Conservation (phyloP, 1,140 invertebrate genomes). For the Brachionus plicatilis region DNA sequence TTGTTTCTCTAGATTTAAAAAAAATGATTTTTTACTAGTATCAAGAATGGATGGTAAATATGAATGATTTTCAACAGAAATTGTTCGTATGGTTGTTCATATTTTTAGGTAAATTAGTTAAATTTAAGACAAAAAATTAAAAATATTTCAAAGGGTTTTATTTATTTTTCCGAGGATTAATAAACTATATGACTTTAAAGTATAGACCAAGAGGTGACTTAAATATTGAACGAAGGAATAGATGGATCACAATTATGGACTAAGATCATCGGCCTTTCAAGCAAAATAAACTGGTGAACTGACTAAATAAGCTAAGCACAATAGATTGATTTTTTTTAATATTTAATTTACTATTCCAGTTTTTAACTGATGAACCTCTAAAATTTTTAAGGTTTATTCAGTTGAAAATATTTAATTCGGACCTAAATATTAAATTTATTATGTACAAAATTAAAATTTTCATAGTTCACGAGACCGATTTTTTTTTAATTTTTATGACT, state of each 20-base stretch:
- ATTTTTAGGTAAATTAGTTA: conserved; percentile 26
- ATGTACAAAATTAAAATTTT: neutral
- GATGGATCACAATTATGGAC: conserved; percentile 8
- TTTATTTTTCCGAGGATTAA: conserved; percentile 34
- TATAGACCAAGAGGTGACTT: conserved; percentile 19
- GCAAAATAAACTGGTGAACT: neutral
- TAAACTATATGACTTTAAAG: conserved; percentile 23
- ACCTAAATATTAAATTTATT: neutral
- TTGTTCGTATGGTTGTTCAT: conserved; percentile 38
- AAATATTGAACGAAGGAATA: neutral
- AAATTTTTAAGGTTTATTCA: neutral
- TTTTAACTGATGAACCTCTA: neutral
- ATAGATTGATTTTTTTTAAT: neutral
- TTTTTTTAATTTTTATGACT: neutral
- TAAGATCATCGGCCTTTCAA: neutral
- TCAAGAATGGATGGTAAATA: conserved; percentile 40
- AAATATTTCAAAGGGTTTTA: conserved; percentile 6
- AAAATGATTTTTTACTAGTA: neutral
- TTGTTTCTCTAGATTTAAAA: neutral
- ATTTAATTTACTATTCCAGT: neutral
- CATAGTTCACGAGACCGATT: neutral
- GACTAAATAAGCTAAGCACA: neutral
- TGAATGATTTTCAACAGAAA: conserved; percentile 39
- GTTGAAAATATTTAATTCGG: neutral
- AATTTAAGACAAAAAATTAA: neutral